These are phyloP conservation scores for Climacteris rufus DNA, from an alignment of 2,113 vertebrate genomes.

Conservation along the genomic window DNA sequence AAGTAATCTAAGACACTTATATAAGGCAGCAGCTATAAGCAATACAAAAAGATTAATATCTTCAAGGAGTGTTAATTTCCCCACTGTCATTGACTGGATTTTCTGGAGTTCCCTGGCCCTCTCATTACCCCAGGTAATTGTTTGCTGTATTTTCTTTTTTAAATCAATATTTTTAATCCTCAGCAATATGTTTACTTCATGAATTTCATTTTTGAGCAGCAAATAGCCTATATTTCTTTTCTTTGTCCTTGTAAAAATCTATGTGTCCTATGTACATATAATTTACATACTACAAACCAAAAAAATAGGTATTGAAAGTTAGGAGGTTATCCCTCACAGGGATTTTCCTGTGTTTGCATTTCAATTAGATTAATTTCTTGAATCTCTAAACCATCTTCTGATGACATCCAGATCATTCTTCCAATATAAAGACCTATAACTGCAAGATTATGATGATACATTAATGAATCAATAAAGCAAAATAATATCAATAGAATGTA, in stretches of 20 bases:
- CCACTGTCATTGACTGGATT: not conserved
- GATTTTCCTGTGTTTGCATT: not conserved
- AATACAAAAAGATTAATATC: not conserved
- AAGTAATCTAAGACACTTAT: not conserved
- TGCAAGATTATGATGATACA: not conserved
- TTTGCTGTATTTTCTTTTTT: not conserved
- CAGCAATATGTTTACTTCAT: not conserved
- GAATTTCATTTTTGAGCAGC: not conserved
- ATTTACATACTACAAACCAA: not conserved
- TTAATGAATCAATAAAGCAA: not conserved
- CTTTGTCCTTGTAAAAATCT: not conserved
- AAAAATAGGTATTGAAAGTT: not conserved
- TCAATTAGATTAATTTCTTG: not conserved
- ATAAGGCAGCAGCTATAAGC: not conserved
- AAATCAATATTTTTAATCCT: not conserved
- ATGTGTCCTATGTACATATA: not conserved
- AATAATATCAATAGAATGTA: not conserved
- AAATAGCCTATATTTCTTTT: not conserved
- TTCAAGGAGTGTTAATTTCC: not conserved
- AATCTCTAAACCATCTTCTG: not conserved
- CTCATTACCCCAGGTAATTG: not conserved
- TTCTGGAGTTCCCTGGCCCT: not conserved
- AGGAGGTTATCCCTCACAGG: accelerated
- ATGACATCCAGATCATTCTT: not conserved
- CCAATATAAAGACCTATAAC: not conserved